A percentile compares a stretch with the other conserved stretches of the same genome.
Conservation (phyloP, 1,140 invertebrate genomes). For the Dinothrombium tinctorium region DNA sequence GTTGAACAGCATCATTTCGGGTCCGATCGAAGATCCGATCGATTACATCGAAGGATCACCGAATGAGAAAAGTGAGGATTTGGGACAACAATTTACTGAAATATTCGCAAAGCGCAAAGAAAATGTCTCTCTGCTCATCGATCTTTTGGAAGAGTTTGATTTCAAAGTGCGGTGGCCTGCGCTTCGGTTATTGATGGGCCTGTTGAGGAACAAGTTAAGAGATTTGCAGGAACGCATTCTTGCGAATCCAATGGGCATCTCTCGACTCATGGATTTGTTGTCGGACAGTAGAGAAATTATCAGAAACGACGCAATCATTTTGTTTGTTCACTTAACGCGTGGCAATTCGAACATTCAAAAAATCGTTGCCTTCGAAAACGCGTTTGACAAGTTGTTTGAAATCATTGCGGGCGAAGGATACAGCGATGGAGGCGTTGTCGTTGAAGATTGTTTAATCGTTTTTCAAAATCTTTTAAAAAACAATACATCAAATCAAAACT, state of each 20-base stretch:
- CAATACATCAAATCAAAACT: conserved; percentile 93
- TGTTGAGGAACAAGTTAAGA: conserved; percentile 51
- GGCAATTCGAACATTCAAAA: conserved; percentile 96
- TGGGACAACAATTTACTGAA: conserved; percentile 89
- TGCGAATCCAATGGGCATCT: conserved; percentile 85
- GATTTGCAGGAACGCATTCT: conserved; percentile 88
- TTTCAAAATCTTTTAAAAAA: conserved; percentile 81
- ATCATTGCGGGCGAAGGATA: conserved; percentile 78
- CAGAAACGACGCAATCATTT: conserved; percentile 73
- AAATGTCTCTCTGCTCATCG: conserved; percentile 57
- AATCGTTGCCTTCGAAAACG: conserved; percentile 97
- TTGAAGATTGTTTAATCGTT: conserved; percentile 88
- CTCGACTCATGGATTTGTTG: conserved; percentile 86
- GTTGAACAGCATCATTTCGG: conserved; percentile 66
- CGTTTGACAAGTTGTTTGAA: conserved; percentile 81
- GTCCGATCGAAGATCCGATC: conserved; percentile 30
- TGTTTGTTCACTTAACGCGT: conserved; percentile 81
- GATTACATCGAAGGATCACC: background rate
- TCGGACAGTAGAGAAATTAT: conserved; percentile 83
- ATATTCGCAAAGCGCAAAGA: conserved; percentile 84
- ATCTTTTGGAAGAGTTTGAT: conserved; percentile 77
- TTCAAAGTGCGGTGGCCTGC: conserved; percentile 69
- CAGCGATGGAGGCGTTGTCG: conserved; percentile 81
- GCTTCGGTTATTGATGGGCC: conserved; percentile 53
- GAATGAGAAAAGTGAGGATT: conserved; percentile 19